Evolutionary conservation across 2,888 invertebrate species (phyloP).

Genomic region (Drosophila mimica): DNA sequence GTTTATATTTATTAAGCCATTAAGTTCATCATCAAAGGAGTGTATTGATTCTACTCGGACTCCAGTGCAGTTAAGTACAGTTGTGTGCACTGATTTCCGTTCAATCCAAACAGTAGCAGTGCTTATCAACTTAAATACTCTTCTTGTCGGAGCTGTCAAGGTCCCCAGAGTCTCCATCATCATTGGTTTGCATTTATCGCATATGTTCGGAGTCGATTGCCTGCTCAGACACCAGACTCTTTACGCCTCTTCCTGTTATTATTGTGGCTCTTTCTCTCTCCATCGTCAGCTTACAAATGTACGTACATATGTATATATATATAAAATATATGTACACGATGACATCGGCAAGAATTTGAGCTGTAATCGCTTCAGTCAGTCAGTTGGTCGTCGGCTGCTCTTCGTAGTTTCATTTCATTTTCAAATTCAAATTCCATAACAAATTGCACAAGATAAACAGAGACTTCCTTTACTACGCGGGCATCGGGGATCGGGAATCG

Average conservation of each 20-base stretch:
- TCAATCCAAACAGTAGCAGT: constrained; percentile 11
- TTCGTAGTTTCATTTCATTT: constrained; percentile 45
- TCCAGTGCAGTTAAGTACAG: constrained; percentile 41
- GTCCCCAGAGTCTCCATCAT: constrained; percentile 25
- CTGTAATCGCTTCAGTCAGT: constrained; percentile 61
- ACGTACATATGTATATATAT: not conserved
- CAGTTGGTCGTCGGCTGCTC: constrained; percentile 52
- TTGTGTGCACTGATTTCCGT: constrained; percentile 48
- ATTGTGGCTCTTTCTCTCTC: constrained; percentile 12
- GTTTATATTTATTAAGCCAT: not conserved
- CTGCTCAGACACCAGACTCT: not conserved
- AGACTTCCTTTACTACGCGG: constrained; percentile 53
- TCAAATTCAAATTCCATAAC: constrained; percentile 78
- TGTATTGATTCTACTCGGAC: not conserved
- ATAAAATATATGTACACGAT: constrained; percentile 33
- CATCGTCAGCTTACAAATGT: constrained; percentile 2
- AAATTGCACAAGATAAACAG: constrained; percentile 68
- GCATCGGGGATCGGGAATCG: constrained; percentile 14
- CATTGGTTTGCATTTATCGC: constrained; percentile 49
- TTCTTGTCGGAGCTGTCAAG: constrained; percentile 31
- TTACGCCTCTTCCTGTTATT: constrained; percentile 47
- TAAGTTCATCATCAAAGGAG: not conserved
- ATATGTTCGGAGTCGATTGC: constrained; percentile 26
- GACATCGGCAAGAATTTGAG: constrained; percentile 62
- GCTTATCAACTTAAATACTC: constrained; percentile 46